Evolutionary conservation across 2,113 vertebrate genomes (phyloP).

Genomic region (Stictonetta naevosa): DNA sequence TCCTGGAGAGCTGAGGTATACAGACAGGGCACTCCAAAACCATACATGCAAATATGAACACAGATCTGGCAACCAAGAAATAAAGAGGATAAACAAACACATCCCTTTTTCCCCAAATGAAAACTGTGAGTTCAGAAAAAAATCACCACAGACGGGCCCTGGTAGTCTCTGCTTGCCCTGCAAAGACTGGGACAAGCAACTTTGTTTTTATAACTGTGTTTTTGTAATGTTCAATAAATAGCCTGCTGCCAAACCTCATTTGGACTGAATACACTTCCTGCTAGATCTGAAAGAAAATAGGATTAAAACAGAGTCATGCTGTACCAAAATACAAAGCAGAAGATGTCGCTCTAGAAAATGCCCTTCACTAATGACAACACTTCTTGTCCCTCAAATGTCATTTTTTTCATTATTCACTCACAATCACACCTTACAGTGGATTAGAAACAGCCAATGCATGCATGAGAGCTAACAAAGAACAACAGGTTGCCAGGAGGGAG

Average conservation of each 20-base stretch:
- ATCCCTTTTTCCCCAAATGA: background rate
- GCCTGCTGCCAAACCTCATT: slow-evolving; percentile 32
- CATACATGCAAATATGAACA: background rate
- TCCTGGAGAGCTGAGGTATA: background rate
- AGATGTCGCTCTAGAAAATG: background rate
- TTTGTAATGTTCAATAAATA: slow-evolving; percentile 16
- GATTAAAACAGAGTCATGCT: background rate
- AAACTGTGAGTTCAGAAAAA: background rate
- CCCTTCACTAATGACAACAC: background rate
- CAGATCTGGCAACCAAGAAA: background rate
- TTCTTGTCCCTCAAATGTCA: background rate
- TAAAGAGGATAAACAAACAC: background rate
- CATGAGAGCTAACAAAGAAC: background rate
- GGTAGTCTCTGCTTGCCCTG: slow-evolving; percentile 5
- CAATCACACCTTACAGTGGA: background rate
- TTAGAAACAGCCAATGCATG: background rate
- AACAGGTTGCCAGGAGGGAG: background rate
- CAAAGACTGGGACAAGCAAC: slow-evolving; percentile 12
- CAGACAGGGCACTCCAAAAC: background rate
- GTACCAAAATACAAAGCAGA: background rate
- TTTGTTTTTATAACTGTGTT: slow-evolving; percentile 22
- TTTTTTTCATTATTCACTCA: background rate
- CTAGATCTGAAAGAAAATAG: slow-evolving; percentile 19
- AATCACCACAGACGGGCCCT: background rate
- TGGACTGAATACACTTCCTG: slow-evolving; percentile 1